These are phyloP conservation scores for Xiphophorus couchianus DNA, from an alignment of 2,113 vertebrate genomes.

Conservation along the genomic window DNA sequence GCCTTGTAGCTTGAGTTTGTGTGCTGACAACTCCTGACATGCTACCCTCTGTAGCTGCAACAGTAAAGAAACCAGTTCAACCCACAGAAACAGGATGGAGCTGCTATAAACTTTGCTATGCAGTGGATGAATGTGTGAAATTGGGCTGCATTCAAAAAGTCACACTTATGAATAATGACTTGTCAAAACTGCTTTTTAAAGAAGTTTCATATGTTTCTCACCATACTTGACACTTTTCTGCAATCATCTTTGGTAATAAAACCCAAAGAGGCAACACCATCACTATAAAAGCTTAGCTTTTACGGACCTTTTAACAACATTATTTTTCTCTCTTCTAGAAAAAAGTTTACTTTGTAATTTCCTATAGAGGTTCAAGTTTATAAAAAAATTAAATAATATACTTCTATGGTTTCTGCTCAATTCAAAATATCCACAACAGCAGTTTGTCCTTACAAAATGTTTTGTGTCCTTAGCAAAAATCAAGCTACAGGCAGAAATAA, in stretches of 20 bases:
- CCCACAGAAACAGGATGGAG: slow-evolving; percentile 31
- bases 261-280: background rate
- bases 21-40: background rate
- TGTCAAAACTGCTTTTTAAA: background rate
- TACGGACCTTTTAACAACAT: too few relatives aligned
- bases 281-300: too few relatives aligned
- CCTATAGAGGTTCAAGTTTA: too few relatives aligned
- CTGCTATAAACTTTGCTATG: background rate
- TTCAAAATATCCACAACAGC: background rate
- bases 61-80: slow-evolving; percentile 2
- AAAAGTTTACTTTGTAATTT: too few relatives aligned
- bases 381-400: too few relatives aligned
- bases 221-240: background rate
- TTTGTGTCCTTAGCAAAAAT: background rate
- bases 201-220: background rate
- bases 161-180: background rate
- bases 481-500: background rate
- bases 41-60: slow-evolving; percentile 6
- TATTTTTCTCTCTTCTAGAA: too few relatives aligned
- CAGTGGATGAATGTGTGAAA: background rate
- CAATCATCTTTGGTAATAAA: background rate
- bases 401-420: too few relatives aligned
- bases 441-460: background rate
- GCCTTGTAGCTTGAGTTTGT: slow-evolving; percentile 17
- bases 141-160: background rate